Conservation (phyloP, 1,140 invertebrate species). For the Parapsyche elsis region DNA sequence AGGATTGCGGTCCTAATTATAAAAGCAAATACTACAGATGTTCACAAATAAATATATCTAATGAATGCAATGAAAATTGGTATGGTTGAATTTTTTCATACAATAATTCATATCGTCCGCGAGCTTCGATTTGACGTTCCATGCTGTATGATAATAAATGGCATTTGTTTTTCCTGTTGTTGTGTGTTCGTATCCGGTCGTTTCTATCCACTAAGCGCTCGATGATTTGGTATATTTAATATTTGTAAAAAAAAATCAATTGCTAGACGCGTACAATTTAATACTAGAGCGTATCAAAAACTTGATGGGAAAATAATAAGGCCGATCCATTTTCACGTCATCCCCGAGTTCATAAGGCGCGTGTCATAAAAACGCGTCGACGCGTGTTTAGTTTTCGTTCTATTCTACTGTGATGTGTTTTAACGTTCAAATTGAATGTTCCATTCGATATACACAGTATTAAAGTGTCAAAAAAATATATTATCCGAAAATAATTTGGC, state of each 20-base stretch:
- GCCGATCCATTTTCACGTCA: slow-evolving; percentile 15
- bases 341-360: slow-evolving; percentile 6
- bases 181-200: neutral
- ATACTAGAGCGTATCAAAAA: neutral
- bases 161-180: neutral
- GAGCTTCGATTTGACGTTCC: neutral
- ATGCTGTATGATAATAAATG: neutral
- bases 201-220: neutral
- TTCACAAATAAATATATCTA: neutral
- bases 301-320: slow-evolving; percentile 15
- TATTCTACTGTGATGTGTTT: too few species aligned
- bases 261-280: slow-evolving; percentile 3
- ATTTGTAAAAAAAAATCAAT: neutral
- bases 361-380: neutral
- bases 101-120: neutral
- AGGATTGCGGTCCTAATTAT: neutral
- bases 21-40: neutral
- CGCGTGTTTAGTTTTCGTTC: too few species aligned
- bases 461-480: too few species aligned
- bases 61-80: neutral
- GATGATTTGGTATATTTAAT: slow-evolving; percentile 11
- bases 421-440: too few species aligned
- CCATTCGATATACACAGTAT: too few species aligned
- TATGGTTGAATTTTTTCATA: neutral
- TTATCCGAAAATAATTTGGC: too few species aligned